Conservation (phyloP, 2,797 vertebrate genomes). For the Morelia viridis region DNA sequence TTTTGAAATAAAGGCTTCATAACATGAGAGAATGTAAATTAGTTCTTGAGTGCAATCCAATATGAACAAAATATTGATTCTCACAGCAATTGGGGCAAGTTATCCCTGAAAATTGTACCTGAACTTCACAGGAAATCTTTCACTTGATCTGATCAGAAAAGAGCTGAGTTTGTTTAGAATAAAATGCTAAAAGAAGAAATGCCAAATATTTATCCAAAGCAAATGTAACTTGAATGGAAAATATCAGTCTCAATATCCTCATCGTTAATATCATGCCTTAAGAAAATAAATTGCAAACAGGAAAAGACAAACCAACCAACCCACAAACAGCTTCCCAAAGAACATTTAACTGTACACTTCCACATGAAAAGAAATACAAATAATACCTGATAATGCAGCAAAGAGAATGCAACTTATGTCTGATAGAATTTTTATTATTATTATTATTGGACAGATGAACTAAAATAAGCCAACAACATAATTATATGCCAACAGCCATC, state of each 20-base stretch:
- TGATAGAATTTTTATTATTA: constrained; percentile 74
- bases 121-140: not conserved
- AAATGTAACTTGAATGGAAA: not conserved
- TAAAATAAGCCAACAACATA: constrained; percentile 73
- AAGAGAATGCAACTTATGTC: constrained; percentile 61
- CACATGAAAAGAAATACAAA: not conserved
- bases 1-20: not conserved
- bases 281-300: not conserved
- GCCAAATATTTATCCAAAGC: not conserved
- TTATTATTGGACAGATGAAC: constrained; percentile 76
- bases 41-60: not conserved
- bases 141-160: not conserved
- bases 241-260: not conserved
- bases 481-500: constrained; percentile 73
- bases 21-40: not conserved
- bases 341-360: not conserved
- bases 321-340: not conserved
- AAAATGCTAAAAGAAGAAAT: not conserved
- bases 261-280: not conserved
- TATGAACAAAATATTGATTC: not conserved
- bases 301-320: not conserved
- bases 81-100: not conserved
- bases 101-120: not conserved
- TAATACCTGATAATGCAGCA: constrained; percentile 36
- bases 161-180: not conserved